Conservation (phyloP, 2,888 invertebrate species). For the Pterobdella sp. region DNA sequence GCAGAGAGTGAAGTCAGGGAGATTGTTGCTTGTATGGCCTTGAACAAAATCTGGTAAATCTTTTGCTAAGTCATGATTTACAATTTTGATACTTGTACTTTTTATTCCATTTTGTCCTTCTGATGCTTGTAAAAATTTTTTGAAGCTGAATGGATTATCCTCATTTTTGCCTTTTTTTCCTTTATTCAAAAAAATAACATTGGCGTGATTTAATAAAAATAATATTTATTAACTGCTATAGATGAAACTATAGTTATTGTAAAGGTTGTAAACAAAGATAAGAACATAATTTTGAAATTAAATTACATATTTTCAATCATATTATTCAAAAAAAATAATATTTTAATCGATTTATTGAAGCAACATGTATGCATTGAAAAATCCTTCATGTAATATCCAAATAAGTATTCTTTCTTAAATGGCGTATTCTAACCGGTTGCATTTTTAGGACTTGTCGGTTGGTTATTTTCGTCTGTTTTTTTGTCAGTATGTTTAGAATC, state of each 20-base stretch:
- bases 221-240: no score
- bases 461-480: background rate
- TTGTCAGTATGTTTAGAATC: conserved; percentile 1
- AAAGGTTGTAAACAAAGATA: no score
- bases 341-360: no score
- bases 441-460: background rate
- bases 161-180: conserved; percentile 19
- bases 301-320: background rate
- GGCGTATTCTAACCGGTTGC: conserved; percentile 6
- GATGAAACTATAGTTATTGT: no score
- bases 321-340: background rate
- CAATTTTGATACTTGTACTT: conserved; percentile 17
- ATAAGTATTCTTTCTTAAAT: background rate
- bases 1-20: conserved; percentile 7
- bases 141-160: conserved; percentile 49
- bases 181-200: no score
- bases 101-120: conserved; percentile 13
- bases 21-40: conserved; percentile 39
- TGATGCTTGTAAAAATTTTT: conserved; percentile 44
- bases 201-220: no score
- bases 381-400: background rate
- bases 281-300: no score
- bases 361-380: background rate
- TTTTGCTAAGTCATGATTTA: conserved; percentile 42
- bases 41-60: conserved; percentile 50